Conservation (phyloP, 2,888 invertebrate species). For the Plebejus argus region DNA sequence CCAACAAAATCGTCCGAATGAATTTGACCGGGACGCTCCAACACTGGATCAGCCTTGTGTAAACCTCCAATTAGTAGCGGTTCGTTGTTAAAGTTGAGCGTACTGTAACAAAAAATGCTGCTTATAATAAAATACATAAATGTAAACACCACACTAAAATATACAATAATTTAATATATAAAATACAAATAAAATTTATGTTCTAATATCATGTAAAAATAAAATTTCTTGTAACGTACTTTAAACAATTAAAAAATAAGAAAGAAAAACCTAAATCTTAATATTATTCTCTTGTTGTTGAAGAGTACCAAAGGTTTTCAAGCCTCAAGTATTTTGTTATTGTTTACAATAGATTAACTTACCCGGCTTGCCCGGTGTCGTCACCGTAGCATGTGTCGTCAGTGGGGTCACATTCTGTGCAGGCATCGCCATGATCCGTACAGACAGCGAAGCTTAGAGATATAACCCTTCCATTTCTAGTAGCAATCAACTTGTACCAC, state of each 20-base stretch:
- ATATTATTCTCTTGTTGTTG: too few species aligned
- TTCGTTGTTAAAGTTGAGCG: slow-evolving; percentile 94
- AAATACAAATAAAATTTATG: too few species aligned
- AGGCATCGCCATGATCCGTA: slow-evolving; percentile 91
- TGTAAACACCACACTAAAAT: too few species aligned
- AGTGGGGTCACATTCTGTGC: slow-evolving; percentile 92
- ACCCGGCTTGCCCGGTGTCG: slow-evolving; percentile 94
- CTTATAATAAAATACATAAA: not conserved
- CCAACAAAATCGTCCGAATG: slow-evolving; percentile 96
- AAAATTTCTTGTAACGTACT: too few species aligned
- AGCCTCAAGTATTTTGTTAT: too few species aligned
- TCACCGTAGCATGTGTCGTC: slow-evolving; percentile 91
- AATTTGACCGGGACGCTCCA: slow-evolving; percentile 94
- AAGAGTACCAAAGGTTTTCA: too few species aligned
- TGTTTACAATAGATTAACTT: slow-evolving; percentile 57
- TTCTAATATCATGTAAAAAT: too few species aligned
- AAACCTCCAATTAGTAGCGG: slow-evolving; percentile 93
- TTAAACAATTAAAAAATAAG: too few species aligned
- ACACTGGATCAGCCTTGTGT: slow-evolving; percentile 89
- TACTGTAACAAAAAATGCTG: slow-evolving; percentile 80
- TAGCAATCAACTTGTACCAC: slow-evolving; percentile 96
- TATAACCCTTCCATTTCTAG: slow-evolving; percentile 93
- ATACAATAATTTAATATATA: too few species aligned
- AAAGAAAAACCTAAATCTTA: too few species aligned
- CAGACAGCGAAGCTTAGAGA: slow-evolving; percentile 91